Evolutionary conservation across 2,113 vertebrate genomes (phyloP).

Genomic region (zebrafish (Danio rerio)): GRCz12tu NC_133196.1:45001-45500

Average conservation of each 20-base stretch:
- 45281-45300: conserved; percentile 67
- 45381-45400: conserved; percentile 78
- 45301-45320: conserved; percentile 78
- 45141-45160: conserved; percentile 68
- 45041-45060: conserved; percentile 67
- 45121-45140: conserved; percentile 79
- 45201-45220: background rate
- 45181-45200: conserved; percentile 66
- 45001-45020: conserved; percentile 69
- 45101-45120: conserved; percentile 62
- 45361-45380: conserved; percentile 64
- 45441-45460: conserved; percentile 69
- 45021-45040: conserved; percentile 59
- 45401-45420: conserved; percentile 64
- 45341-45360: conserved; percentile 79
- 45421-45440: conserved; percentile 76
- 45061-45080: conserved; percentile 76
- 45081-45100: conserved; percentile 74
- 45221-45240: background rate
- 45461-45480: background rate
- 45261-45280: background rate
- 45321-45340: conserved; percentile 68
- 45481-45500: too few relatives aligned
- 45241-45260: too few relatives aligned
- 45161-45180: conserved; percentile 78